Base-by-base conservation (phyloP, 2,113 vertebrate genomes). In the Hylia prasina region DNA sequence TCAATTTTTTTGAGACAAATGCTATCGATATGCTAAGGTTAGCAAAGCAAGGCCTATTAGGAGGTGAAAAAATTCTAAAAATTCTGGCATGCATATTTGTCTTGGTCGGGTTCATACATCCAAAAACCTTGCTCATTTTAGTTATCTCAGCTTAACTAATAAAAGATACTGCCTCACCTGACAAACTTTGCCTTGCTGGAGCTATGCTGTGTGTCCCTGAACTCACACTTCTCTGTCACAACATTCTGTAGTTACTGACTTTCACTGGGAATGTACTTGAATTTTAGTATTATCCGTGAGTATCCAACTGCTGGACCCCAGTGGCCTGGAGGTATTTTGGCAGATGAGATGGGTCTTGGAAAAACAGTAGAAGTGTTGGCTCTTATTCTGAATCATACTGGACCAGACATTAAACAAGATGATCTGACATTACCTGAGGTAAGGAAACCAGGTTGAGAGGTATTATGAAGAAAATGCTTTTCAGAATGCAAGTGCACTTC, bases 271-370 rank as follows among this genome's bases (percentile, higher is more conserved):
- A 63, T 77, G 20, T 95, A 56, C 68, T 95, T 95, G 64, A 48
- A 89, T 73, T 96, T 53, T 94, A 99, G 99, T 90, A 94, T 99
- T 82, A 98, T 99, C n/a, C 98, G 97, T 86, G 99, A 99, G 71
- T 98, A 98, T 94, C 99, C 99, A 3, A 64, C 97, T 95, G 98
- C 98, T 48, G 99, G 99, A 47, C 94, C 98, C 28, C 98, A 99
- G 90, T 99, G 99, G 99, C 99, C 99, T 71, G 99, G 99, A 87
- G 99, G 99, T 75, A 99, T 99, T 95, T 97, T 99, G 95, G 99
- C 99, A 65, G 99, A 99, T 98, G 99, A 99, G 94, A 99, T 99
- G 99, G 99, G 99, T 31, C 98, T 99, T 30, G 99, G 99, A 75
- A 99, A 99, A 97, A 99, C 99, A 5, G 99, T 99, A 80, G 99